A percentile compares a stretch with the other conserved stretches of the same genome.
phyloP scores from a whole-genome alignment of 2,888 invertebrate species.

The Sericinus montela region DNA sequence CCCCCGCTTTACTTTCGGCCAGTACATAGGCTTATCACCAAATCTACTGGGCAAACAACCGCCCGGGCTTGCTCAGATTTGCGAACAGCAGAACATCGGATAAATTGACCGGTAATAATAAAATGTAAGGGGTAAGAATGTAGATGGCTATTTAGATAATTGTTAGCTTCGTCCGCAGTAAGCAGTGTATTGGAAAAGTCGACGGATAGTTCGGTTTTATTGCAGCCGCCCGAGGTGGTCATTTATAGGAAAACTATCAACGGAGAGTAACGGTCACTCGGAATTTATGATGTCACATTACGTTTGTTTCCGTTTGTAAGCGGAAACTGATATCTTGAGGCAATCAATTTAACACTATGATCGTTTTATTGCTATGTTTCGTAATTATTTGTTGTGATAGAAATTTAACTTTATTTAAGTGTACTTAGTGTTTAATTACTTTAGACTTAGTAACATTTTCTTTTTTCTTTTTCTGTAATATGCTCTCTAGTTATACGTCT shows the following conservation, averaged over 20 bases:
- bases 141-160: conserved; percentile 81
- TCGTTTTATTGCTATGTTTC: conserved; percentile 6
- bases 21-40: conserved; percentile 58
- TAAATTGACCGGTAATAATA: conserved; percentile 80
- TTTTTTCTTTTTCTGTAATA: too few relatives aligned
- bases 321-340: conserved; percentile 28
- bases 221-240: conserved; percentile 65
- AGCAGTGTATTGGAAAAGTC: conserved; percentile 74
- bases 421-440: too few relatives aligned
- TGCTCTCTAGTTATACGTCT: too few relatives aligned
- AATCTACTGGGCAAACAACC: conserved; percentile 70
- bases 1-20: conserved; percentile 55
- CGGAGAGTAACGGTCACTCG: conserved; percentile 37
- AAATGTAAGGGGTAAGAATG: conserved; percentile 80
- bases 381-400: not conserved
- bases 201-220: conserved; percentile 62
- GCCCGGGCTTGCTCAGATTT: conserved; percentile 60
- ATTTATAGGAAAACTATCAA: conserved; percentile 76
- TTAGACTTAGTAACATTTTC: too few relatives aligned
- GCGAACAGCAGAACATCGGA: conserved; percentile 59
- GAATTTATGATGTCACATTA: conserved; percentile 64
- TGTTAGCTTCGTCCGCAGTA: conserved; percentile 68
- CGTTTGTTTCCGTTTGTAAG: conserved; percentile 38
- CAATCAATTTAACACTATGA: conserved; percentile 25
- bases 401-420: too few relatives aligned